Evolutionary conservation across 2,797 vertebrate genomes (phyloP).

Genomic region (Harpagifer antarcticus): DNA sequence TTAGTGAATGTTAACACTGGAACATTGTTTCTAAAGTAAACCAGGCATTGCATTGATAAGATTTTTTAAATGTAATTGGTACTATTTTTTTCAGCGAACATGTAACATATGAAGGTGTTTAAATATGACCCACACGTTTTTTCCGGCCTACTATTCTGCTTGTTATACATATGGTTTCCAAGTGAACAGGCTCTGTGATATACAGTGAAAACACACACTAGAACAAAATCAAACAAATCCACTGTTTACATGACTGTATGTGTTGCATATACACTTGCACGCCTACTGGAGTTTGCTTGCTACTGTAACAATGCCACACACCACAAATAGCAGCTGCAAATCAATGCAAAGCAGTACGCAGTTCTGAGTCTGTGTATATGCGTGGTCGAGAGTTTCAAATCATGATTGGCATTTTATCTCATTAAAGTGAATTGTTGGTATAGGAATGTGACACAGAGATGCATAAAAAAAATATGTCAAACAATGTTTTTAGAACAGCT

Average conservation of each 20-base stretch:
- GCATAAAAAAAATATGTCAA: slow-evolving; percentile 2
- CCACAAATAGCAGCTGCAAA: slow-evolving; percentile 24
- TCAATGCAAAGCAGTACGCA: slow-evolving; percentile 32
- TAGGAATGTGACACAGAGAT: slow-evolving; percentile 2
- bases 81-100: too few species aligned
- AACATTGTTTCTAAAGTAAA: slow-evolving; percentile 18
- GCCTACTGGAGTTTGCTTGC: neutral
- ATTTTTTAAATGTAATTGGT: slow-evolving; percentile 6
- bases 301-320: slow-evolving; percentile 28
- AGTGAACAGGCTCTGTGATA: neutral
- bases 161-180: slow-evolving; percentile 45
- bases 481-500: slow-evolving; percentile 23
- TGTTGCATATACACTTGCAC: slow-evolving; percentile 11
- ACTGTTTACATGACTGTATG: slow-evolving; percentile 1
- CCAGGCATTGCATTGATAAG: slow-evolving; percentile 1
- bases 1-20: neutral
- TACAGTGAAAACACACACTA: neutral
- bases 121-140: neutral
- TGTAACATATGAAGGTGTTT: too few species aligned
- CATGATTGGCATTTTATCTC: neutral
- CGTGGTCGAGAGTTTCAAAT: slow-evolving; percentile 17
- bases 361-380: slow-evolving; percentile 4
- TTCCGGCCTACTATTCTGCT: slow-evolving; percentile 4
- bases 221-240: neutral
- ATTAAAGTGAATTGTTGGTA: slow-evolving; percentile 1